Evolutionary conservation across 2,113 vertebrate species (phyloP), one percentile per base, ranked within the genome.

Genomic region (Caracal caracal): DNA sequence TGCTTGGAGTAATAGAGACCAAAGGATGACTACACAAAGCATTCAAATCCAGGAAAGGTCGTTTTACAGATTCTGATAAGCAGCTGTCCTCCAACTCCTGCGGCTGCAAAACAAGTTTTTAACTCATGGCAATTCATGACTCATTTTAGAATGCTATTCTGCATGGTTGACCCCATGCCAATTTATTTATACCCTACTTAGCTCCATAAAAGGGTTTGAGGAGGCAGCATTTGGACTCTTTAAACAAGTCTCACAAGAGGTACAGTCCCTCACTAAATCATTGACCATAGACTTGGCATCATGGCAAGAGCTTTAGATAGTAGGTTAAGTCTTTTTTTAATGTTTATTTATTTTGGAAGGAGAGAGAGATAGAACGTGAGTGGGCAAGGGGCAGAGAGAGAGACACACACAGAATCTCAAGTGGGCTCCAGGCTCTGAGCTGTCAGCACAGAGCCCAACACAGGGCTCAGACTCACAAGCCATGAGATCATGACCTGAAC

Each of bases 121-220:
- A 96, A 80, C 70, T 94, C 90, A 70, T 35, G 37, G 83, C 47
- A 68, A 73, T 87, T 78, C 33, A 66, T 96, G 88, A 96, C 84
- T 96, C 96, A 82, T 93, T 97, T 96, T 96, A 97, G 92, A 91
- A 94, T 89, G 47, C 78, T 91, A 40, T 88, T 95, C 90, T 89
- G 95, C 70, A 59, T 47, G 68, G 49, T 73, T 95, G 92, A 94
- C 76, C 51, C 47, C n/a, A 63, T 66, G 83, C 71, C 87, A 96
- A 47, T 24, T 86, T 96, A 96, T 92, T 97, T 94, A 95, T 92
- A 83, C 61, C 40, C 82, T 33, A 66, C 22, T 75, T 76, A 93
- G 47, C n/a, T 89, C 90, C 68, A 73, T 61, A 85, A 95, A 95
- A 92, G 95, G 47, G 75, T 78, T 71, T 70, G 61, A 92, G 66